Evolutionary conservation across 2,888 invertebrate genomes (phyloP), one percentile per base, ranked within the genome.

Genomic region (Galerucella pusilla): DNA sequence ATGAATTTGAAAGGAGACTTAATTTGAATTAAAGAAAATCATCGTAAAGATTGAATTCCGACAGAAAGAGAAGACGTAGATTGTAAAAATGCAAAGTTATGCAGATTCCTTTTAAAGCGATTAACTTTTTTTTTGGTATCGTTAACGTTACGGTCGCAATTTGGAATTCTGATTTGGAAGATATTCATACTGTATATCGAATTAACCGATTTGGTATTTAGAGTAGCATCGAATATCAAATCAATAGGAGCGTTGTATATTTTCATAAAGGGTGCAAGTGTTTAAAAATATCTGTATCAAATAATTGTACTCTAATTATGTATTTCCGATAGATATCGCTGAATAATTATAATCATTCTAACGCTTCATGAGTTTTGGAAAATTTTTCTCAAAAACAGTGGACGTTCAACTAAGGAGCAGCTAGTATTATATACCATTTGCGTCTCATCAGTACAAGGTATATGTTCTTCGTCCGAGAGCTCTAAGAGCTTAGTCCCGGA

Each of bases 51-150:
- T 67, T 45, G 63, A 60, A 66, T 72, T 46, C 54, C 71, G 16
- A 68, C 54, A n/a, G 16, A 35, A 59, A 59, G 57, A 59, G 54
- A 42, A 68, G 71, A 69, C 45, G 46, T 57, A 64, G 25, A 65
- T 52, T 57, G 63, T 71, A 64, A 71, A 71, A 71, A 71, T 71
- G 71, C 63, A 42, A 71, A 71, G 12, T 64, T 64, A 71, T 71
- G 64, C 57, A 71, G 64, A 68, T 64, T 64, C 42, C 54, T 20
- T 61, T 20, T 57, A 65, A 65, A 71, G 57, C 35, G 71, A 71
- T 71, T 71, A 71, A 71, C 45, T 71, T 71, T 71, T 68, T 69
- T 71, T 49, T 71, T 28, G 28, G 71, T 71, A 57, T 57, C 64
- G 35, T 49, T 52, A 70, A 64, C 70, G 25, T 63, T 42, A 63